Conservation (phyloP, 2,797 vertebrate genomes). For the Rhinoraja longicauda region DNA sequence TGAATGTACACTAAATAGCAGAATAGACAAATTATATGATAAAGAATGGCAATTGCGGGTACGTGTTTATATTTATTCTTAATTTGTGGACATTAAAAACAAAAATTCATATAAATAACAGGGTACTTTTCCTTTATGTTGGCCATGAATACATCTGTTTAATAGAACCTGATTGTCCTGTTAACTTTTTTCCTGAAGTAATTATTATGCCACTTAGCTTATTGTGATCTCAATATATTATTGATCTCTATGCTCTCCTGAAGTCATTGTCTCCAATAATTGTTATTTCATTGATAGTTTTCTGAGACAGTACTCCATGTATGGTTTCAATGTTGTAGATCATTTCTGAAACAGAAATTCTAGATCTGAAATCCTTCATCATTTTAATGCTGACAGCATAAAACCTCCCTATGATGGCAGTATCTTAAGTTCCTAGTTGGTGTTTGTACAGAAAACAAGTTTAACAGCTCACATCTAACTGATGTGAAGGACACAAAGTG, state of each 20-base stretch:
- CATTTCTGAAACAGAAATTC: constrained; percentile 2
- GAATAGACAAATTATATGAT: neutral
- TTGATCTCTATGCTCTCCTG: too few species aligned
- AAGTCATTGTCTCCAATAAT: neutral
- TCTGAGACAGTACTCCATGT: neutral
- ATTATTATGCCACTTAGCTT: neutral
- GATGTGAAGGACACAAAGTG: neutral
- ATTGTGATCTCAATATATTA: neutral
- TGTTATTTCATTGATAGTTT: neutral
- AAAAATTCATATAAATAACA: neutral
- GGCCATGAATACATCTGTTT: neutral
- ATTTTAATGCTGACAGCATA: too few species aligned
- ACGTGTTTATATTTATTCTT: neutral
- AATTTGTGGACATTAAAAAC: neutral
- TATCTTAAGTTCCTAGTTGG: neutral
- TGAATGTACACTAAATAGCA: neutral
- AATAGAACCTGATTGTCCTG: neutral
- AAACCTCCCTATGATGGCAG: neutral
- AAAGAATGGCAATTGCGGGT: neutral
- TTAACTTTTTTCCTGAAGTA: neutral
- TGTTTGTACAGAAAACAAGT: neutral
- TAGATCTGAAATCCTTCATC: too few species aligned
- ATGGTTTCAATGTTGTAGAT: neutral
- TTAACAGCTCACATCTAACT: neutral
- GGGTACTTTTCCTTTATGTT: neutral